Evolutionary conservation across 2,113 vertebrate genomes (phyloP), one percentile per base, ranked within the genome.

Genomic region (Lamprologus callipterus): DNA sequence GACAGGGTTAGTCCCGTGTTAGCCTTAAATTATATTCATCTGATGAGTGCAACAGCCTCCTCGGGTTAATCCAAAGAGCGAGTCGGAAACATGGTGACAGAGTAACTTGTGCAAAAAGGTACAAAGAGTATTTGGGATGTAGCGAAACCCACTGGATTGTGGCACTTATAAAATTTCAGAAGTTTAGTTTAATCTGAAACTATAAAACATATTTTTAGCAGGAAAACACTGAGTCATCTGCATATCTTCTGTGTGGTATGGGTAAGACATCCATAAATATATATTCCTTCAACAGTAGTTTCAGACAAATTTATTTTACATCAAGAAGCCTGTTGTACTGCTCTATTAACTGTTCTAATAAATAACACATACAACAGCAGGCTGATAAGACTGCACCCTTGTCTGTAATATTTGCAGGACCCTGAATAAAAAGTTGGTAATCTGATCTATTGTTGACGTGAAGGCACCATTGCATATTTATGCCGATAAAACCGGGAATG

Each of bases 391-490:
- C 80, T 87, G 55, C 51, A 55, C n/a, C n/a, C 65, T 31, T 4
- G 8, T 63, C 84, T 83, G 5, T 28, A 40, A 42, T 65, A 63
- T 83, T 79, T 89, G 63, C 65, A 86, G 45, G 84, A 49, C 31
- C 85, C 53, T 55, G 26, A 80, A 84, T 60, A 26, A 79, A 65
- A 90, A 7, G 9, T n/a, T 88, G 80, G 37, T 79, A 79, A 85
- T 88, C 82, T 82, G 82, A 84, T 78, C 81, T 78, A 28, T 58
- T 58, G 83, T 73, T 26, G 80, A 70, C 83, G 55, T 81, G 86
- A 94, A 94, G 91, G 94, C 95, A 94, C 93, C 84, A 7, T 91
- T 92, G 73, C 86, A 87, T 91, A 75, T 70, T 88, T 60, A 89
- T 80, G 75, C 40, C 55, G 57, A 31, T 12, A 84, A 60, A 31